Evolutionary conservation across 2,797 vertebrate genomes (phyloP).

Genomic region (Tiaroga cobitis): DNA sequence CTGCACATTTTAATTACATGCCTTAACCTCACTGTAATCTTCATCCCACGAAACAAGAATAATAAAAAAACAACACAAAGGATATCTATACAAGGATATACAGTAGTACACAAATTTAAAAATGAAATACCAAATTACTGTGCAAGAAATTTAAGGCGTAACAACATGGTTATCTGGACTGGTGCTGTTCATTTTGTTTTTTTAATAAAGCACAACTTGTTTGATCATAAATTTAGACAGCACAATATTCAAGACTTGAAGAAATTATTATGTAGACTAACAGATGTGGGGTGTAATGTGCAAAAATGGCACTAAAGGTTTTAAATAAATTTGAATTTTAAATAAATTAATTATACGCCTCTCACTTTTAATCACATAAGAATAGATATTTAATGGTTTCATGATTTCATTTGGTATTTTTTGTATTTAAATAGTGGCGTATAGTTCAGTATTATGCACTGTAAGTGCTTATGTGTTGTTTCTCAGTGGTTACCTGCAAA

Average conservation of each 20-base stretch:
- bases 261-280: not conserved
- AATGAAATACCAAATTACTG: slow-evolving; percentile 34
- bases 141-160: slow-evolving; percentile 21
- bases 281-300: not conserved
- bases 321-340: slow-evolving; percentile 40
- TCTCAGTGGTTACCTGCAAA: slow-evolving; percentile 68
- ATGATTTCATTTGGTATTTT: slow-evolving; percentile 11
- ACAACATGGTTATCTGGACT: not conserved
- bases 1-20: slow-evolving; percentile 71
- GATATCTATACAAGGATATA: slow-evolving; percentile 68
- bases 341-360: slow-evolving; percentile 15
- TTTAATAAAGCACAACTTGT: not conserved
- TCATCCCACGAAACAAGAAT: slow-evolving; percentile 61
- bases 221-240: not conserved
- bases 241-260: not conserved
- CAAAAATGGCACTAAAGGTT: slow-evolving; percentile 4
- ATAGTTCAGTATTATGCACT: not conserved
- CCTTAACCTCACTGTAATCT: slow-evolving; percentile 53
- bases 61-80: slow-evolving; percentile 51
- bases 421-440: not conserved
- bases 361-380: slow-evolving; percentile 43
- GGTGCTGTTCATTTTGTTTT: not conserved
- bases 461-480: slow-evolving; percentile 33
- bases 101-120: slow-evolving; percentile 53
- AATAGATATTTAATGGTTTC: slow-evolving; percentile 29